A percentile compares a stretch with the other conserved stretches of the same genome.
phyloP scores from a whole-genome alignment of 2,797 vertebrate species.

The Vipera ursinii region DNA sequence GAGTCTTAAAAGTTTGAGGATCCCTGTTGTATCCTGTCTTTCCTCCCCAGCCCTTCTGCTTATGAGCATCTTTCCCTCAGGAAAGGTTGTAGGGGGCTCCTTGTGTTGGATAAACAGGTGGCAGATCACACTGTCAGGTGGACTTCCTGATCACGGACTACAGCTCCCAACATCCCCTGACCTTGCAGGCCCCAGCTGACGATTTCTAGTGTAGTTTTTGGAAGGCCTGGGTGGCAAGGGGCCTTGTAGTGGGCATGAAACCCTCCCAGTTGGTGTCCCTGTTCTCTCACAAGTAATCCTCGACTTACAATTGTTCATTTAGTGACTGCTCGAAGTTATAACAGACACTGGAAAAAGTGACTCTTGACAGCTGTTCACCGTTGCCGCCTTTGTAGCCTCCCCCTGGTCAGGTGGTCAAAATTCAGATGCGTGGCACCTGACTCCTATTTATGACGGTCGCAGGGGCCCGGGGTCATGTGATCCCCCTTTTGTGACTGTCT shows the following conservation, averaged over 20 bases:
- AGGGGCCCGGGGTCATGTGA: not conserved
- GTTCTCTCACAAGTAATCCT: not conserved
- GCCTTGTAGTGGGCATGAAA: not conserved
- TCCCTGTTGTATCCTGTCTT: too few relatives aligned
- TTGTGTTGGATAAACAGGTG: not conserved
- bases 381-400: not conserved
- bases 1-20: too few relatives aligned
- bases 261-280: not conserved
- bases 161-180: not conserved
- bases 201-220: not conserved
- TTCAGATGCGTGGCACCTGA: too few relatives aligned
- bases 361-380: not conserved
- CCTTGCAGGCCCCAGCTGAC: not conserved
- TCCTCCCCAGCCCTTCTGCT: too few relatives aligned
- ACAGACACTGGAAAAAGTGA: too few relatives aligned
- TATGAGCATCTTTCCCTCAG: too few relatives aligned
- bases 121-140: not conserved
- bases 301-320: not conserved
- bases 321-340: not conserved
- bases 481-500: too few relatives aligned
- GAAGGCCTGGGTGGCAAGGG: not conserved
- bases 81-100: too few relatives aligned
- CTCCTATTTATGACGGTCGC: not conserved
- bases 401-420: not conserved
- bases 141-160: not conserved